A percentile compares a stretch with the other conserved stretches of the same genome.
These are phyloP conservation scores for Oscheius sp. DNA, from an alignment of 2,888 invertebrate genomes.

Conservation along the genomic window DNA sequence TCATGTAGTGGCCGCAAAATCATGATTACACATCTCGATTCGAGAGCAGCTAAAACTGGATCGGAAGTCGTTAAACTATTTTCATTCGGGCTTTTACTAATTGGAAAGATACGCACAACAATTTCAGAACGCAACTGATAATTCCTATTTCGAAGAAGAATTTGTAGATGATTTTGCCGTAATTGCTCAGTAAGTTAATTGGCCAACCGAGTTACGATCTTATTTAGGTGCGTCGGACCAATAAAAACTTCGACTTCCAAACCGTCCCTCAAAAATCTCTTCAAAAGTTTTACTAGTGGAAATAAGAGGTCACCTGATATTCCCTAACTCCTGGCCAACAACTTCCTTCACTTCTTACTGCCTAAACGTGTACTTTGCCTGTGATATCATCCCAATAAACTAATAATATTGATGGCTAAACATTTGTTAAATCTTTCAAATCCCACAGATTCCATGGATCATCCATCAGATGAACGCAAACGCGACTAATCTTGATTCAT, in stretches of 20 bases:
- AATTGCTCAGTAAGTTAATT: constrained; percentile 64
- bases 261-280: constrained; percentile 58
- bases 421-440: constrained; percentile 1
- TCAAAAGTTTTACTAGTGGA: constrained; percentile 62
- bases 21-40: not conserved
- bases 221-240: constrained; percentile 56
- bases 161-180: constrained; percentile 69
- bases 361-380: constrained; percentile 4
- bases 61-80: not conserved
- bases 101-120: not conserved
- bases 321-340: not conserved
- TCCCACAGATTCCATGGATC: constrained; percentile 16
- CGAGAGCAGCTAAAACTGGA: not conserved
- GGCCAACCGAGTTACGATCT: not conserved
- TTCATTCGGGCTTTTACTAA: not conserved
- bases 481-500: constrained; percentile 33
- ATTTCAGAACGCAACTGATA: constrained; percentile 33
- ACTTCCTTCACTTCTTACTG: not conserved
- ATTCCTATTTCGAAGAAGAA: constrained; percentile 51
- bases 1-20: too few relatives aligned
- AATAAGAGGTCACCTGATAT: constrained; percentile 13
- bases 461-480: constrained; percentile 33
- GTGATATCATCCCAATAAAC: not conserved
- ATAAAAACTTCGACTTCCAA: constrained; percentile 60
- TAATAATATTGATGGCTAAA: not conserved